Evolutionary conservation across 2,113 vertebrate genomes (phyloP), one percentile per base, ranked within the genome.

Genomic region (Cavia porcellus): DNA sequence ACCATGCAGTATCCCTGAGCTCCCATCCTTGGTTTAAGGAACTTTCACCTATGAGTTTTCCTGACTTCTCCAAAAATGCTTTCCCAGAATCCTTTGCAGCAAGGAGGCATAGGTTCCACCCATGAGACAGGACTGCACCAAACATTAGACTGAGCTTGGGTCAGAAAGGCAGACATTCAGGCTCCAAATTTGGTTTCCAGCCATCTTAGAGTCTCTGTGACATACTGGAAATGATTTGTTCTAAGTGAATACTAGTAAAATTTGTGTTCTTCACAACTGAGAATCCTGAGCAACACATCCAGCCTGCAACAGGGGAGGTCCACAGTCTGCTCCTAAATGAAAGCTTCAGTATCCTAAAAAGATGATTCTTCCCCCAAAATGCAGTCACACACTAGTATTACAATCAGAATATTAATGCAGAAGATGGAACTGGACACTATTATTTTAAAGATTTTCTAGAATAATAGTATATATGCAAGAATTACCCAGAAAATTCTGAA

Each of bases 91-190:
- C 42, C 15, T 30, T 20, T 32, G 52, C 55, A 45, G 3, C 1
- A n/a, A n/a, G 61, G n/a, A n/a, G 55, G 35, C 64, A n/a, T 25
- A 35, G 47, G 24, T 32, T 66, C 47, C 20, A 90, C 20, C 3
- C 0, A 4, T 11, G 13, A 45, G 30, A 86, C 17, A 47, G 8
- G 4, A 28, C n/a, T 14, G 0, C 4, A 14, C 28, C 14, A 66
- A 14, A 59, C 14, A 30, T 52, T 7, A 42, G 12, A 30, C 1
- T 19, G 22, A 50, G 32, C 35, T 28, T 70, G 81, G 24, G 52
- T 89, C 38, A 70, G 59, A 83, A 50, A 84, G 82, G 32, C 11
- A 12, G 8, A 19, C 38, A 11, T 59, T 19, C 2, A 42, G 74
- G 35, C 47, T 77, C 38, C 20, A 42, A 52, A 61, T 20, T 59